phyloP scores from a whole-genome alignment of 2,113 vertebrate species.

The Indicator maculatus region DNA sequence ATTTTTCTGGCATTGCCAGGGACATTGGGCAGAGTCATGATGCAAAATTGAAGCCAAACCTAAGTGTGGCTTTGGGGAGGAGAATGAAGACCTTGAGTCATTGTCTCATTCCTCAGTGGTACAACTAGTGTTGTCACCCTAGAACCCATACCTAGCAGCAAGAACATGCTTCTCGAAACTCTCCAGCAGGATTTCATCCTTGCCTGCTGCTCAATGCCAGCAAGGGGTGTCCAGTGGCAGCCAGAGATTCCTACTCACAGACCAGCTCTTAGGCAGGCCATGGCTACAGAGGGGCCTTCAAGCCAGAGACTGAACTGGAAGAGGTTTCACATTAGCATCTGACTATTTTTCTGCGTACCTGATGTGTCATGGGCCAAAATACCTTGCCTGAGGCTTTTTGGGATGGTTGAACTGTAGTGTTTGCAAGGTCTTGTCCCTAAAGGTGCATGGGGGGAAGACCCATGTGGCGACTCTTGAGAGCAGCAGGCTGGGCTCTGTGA shows the following conservation, averaged over 20 bases:
- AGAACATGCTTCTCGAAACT: rapidly evolving
- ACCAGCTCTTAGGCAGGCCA: rapidly evolving
- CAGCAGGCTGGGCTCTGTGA: background rate
- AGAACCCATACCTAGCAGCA: background rate
- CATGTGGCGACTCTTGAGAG: rapidly evolving
- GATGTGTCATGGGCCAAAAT: background rate
- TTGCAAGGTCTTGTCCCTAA: no score
- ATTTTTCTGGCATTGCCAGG: background rate
- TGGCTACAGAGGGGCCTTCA: background rate
- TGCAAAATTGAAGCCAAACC: background rate
- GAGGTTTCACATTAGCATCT: background rate
- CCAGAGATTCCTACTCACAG: background rate
- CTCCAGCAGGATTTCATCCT: background rate
- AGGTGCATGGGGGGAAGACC: background rate
- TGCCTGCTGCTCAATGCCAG: background rate
- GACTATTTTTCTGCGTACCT: background rate
- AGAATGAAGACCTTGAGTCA: background rate
- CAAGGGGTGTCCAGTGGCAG: background rate
- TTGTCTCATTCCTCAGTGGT: rapidly evolving
- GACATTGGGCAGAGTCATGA: rapidly evolving
- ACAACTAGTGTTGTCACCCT: background rate
- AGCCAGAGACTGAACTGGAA: background rate
- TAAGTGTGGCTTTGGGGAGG: background rate
- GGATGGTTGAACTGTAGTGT: rapidly evolving
- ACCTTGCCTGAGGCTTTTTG: background rate